Base-by-base conservation (phyloP, 2,888 invertebrate species). In the Lithophane ornitopus region DNA sequence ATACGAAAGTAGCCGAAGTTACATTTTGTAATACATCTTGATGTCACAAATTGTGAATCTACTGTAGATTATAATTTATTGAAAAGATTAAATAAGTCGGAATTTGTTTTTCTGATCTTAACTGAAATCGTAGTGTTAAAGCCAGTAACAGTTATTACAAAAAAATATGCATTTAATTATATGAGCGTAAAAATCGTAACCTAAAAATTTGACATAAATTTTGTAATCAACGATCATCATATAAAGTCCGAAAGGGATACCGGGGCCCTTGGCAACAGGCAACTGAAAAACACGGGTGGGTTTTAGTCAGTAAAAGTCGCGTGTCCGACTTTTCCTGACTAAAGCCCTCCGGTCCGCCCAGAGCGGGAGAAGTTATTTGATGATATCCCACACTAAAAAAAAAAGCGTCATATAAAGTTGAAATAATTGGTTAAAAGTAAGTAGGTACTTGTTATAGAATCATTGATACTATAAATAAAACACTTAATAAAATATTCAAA, bases 21-120 rank as follows among this genome's bases (percentile, higher is more conserved):
- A 41, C 22, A 52, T 56, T 73, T 78, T 62, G 46, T 46, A 34
- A 73, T 65, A 65, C 28, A 46, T 79, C 26, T 56, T 52, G 67
- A 79, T 26, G 58, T 52, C 22, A 52, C 14, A 26, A 52, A 22
- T 44, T 7, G 26, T 54, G 28, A 28, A 0, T 22, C 8, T 12
- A 22, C 28, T 19, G 2, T 22, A 26, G 26, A 26, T 54, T 54
- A 16, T 34, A 63, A 39, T n/a, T 76, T 19, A 41, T 56, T 39
- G 1, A 56, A 46, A 62, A 16, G 7, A 0, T 22, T 8, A 16
- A 34, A 19, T 11, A 9, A 34, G 1, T 26, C 34, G 11, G 11
- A 34, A 46, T 28, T 44, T 16, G 16, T 12, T 70, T 12, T 70
- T 11, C 6, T 28, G n/a, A 70, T 70, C 44, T 3, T 61, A 61